These are phyloP conservation scores for Phalera bucephala DNA, from an alignment of 2,888 invertebrate species.

Conservation along the genomic window DNA sequence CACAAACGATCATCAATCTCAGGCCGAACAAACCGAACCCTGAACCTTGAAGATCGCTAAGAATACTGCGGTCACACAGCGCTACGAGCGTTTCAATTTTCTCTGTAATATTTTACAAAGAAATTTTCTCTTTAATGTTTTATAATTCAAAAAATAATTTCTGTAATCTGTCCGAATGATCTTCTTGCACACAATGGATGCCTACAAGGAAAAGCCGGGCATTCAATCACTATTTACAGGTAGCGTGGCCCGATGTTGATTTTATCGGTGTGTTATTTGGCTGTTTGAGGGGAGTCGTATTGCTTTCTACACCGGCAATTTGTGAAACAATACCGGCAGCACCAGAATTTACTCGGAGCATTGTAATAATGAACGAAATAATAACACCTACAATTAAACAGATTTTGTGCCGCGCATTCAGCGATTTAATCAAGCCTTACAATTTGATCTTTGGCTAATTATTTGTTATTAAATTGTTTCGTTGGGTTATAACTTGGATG, in stretches of 20 bases:
- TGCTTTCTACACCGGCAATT: conserved; percentile 48
- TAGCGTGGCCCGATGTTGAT: conserved; percentile 48
- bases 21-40: no score
- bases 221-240: conserved; percentile 36
- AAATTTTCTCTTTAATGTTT: no score
- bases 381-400: conserved; percentile 23
- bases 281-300: conserved; percentile 39
- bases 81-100: no score
- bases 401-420: conserved; percentile 25
- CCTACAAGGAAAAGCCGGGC: conserved; percentile 25
- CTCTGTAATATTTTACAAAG: no score
- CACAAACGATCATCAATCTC: no score
- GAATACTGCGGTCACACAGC: no score
- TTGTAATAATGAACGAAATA: conserved; percentile 35
- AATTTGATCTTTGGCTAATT: conserved; percentile 32
- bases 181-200: background rate
- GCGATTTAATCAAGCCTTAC: conserved; percentile 36
- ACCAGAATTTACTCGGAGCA: conserved; percentile 31
- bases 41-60: no score
- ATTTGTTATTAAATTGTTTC: conserved; percentile 28
- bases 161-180: background rate
- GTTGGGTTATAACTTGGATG: no score
- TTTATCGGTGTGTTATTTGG: conserved; percentile 46
- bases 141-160: background rate
- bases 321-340: conserved; percentile 46